A percentile compares a stretch with the other conserved stretches of the same genome.
Evolutionary conservation across 2,888 invertebrate species (phyloP).

Genomic region (Abrostola triplasia): DNA sequence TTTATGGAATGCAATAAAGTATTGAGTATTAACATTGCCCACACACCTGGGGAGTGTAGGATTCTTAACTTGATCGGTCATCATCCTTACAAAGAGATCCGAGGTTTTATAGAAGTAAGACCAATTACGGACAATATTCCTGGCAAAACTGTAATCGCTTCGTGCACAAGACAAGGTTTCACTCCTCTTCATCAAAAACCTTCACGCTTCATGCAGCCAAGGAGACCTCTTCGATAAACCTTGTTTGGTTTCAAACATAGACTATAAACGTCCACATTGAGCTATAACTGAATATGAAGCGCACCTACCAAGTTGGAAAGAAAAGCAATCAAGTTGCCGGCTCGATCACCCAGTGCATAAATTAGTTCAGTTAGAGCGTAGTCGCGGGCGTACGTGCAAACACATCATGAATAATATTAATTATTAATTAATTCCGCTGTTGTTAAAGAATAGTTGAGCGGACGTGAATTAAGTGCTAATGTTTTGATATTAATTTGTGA

Average conservation of each 20-base stretch:
- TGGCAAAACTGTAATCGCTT: neutral
- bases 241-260: slow-evolving; percentile 18
- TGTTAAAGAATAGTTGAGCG: slow-evolving; percentile 45
- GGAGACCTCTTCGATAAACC: neutral
- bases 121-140: neutral
- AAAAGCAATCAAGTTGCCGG: slow-evolving; percentile 65
- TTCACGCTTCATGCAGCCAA: neutral
- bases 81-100: too few species aligned
- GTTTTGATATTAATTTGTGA: slow-evolving; percentile 35
- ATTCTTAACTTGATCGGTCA: too few species aligned
- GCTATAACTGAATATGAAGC: slow-evolving; percentile 42
- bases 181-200: neutral
- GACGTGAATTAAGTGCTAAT: slow-evolving; percentile 34
- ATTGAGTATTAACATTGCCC: too few species aligned
- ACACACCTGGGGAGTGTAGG: too few species aligned
- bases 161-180: too few species aligned
- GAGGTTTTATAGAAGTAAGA: too few species aligned
- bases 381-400: slow-evolving; percentile 44
- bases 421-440: slow-evolving; percentile 53
- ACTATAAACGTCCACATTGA: slow-evolving; percentile 34
- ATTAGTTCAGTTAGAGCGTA: slow-evolving; percentile 63
- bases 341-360: slow-evolving; percentile 67
- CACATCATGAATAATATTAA: slow-evolving; percentile 57
- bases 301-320: slow-evolving; percentile 63
- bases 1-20: too few species aligned